Percentiles rank a stretch among this genome's conserved stretches.
phyloP scores from a whole-genome alignment of 2,888 invertebrate genomes.

The Parelbella ahira region DNA sequence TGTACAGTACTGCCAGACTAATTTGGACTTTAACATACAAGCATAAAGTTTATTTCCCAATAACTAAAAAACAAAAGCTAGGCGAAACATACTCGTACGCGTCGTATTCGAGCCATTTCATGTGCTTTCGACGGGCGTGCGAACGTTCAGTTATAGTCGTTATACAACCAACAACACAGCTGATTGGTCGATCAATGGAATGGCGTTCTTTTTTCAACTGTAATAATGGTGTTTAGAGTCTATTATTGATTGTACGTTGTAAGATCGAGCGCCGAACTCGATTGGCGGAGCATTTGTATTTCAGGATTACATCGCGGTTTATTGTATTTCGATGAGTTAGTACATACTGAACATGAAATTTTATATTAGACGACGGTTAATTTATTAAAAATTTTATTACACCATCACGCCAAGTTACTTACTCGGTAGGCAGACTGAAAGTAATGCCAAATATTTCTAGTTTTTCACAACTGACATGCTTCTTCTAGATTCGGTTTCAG shows the following conservation, averaged over 20 bases:
- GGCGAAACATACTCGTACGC: conserved; percentile 5
- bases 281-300: conserved; percentile 2
- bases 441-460: too few species aligned
- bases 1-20: background rate
- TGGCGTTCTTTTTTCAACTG: conserved; percentile 13
- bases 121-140: conserved; percentile 15
- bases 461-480: too few species aligned
- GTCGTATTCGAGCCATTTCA: conserved; percentile 12
- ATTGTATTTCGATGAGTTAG: too few species aligned
- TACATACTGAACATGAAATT: too few species aligned
- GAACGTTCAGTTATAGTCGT: conserved; percentile 5
- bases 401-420: too few species aligned
- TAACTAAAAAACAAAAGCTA: conserved; percentile 7
- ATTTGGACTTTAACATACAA: conserved; percentile 10
- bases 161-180: conserved; percentile 25
- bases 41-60: conserved; percentile 4
- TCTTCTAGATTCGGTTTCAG: too few species aligned
- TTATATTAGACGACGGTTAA: too few species aligned
- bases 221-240: conserved; percentile 3
- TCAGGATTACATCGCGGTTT: conserved; percentile 16
- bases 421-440: too few species aligned
- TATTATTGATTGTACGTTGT: conserved; percentile 1
- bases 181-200: conserved; percentile 26
- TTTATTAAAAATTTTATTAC: too few species aligned
- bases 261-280: background rate